Evolutionary conservation across 2,888 invertebrate genomes (phyloP), one percentile per base, ranked within the genome.

Genomic region (Acleris holmiana): DNA sequence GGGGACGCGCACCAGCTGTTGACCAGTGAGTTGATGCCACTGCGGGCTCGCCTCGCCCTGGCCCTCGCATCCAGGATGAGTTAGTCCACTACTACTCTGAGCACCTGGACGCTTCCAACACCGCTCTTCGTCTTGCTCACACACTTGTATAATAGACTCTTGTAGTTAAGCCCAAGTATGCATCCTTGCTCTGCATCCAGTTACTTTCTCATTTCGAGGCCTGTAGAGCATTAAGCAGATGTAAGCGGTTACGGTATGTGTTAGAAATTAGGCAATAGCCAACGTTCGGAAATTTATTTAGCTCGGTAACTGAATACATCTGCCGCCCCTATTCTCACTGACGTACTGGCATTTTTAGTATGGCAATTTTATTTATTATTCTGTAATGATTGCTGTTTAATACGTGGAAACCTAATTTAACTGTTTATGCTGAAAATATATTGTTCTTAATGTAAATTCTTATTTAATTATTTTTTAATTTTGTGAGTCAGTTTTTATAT

Each of bases 1-100:
- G 94, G 94, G 23, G 94, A 94, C 70, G 86, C 91, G 59, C 94
- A 94, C 79, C 93, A 94, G 76, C 93, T 94, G 80, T 93, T 95
- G 77, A 95, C 95, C 82, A 92, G 92, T 89, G 95, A 95, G 88
- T 94, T 96, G 90, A 91, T 89, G 89, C 88, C 89, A 77, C 91
- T 86, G 85, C 91, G 89, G 85, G 89, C 90, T 73, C 91, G 89
- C 80, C 84, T 91, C 86, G 89, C 91, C 77, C 81, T 90, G 86
- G 89, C 89, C 85, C 89, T 91, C 88, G 89, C 90, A 74, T 86
- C 89, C 89, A 89, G 91, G 86, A 94, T 95, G 95, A 95, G 93
- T 95, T 95, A 88, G 94, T 94, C 88, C 82, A 78, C 80, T 86
- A 88, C 82, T 89, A 86, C 83, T 85, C 85, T 79, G 69, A 78